Conservation (phyloP, 2,888 invertebrate genomes). For the Drosophila aldrichi region DNA sequence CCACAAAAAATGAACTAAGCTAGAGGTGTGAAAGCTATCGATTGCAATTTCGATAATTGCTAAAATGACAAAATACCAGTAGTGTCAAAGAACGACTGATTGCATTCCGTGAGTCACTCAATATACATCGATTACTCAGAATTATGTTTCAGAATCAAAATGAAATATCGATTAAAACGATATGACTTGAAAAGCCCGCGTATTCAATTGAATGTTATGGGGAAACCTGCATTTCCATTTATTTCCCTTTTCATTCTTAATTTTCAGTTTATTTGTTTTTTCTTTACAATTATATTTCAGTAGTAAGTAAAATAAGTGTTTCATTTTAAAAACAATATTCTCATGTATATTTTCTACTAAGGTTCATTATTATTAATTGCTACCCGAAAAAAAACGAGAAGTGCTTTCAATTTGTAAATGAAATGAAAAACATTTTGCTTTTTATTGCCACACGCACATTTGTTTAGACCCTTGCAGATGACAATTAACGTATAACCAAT, state of each 20-base stretch:
- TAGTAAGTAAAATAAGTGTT: background rate
- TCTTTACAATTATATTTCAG: background rate
- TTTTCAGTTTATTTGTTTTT: background rate
- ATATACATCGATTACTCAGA: background rate
- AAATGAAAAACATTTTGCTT: constrained; percentile 27
- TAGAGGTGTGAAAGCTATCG: constrained; percentile 24
- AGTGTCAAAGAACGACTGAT: background rate
- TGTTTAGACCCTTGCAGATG: constrained; percentile 26
- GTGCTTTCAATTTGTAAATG: constrained; percentile 21
- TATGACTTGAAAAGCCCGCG: background rate
- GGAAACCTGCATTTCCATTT: background rate
- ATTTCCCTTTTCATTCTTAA: background rate
- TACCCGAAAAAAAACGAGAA: constrained; percentile 24
- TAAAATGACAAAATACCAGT: background rate
- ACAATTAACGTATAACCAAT: constrained; percentile 10
- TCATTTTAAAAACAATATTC: background rate
- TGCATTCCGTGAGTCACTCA: background rate
- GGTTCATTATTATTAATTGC: constrained; percentile 1
- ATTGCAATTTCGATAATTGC: constrained; percentile 5
- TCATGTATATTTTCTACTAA: constrained; percentile 13
- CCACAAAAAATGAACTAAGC: constrained; percentile 63
- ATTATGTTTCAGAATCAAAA: background rate
- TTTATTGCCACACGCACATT: constrained; percentile 48
- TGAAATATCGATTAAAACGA: background rate
- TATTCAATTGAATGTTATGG: background rate